Evolutionary conservation across 1,140 invertebrate genomes (phyloP).

Genomic region (Ooceraea biroi): DNA sequence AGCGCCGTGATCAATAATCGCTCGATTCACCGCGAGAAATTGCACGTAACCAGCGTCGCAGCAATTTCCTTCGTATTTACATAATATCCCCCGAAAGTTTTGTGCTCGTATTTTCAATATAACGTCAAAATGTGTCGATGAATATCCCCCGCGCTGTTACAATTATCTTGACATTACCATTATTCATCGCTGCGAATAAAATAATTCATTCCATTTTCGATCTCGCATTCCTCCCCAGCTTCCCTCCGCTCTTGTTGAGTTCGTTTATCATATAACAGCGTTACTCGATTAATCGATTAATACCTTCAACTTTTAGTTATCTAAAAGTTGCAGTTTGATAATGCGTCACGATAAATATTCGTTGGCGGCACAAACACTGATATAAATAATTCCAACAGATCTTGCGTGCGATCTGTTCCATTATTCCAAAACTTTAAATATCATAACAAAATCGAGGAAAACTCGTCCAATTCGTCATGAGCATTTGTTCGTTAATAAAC

Average conservation of each 20-base stretch:
- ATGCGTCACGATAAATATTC: too few species aligned
- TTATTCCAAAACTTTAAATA: neutral
- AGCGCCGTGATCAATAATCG: constrained; percentile 23
- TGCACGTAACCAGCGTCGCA: constrained; percentile 7
- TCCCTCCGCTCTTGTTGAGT: neutral
- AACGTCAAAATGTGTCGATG: constrained; percentile 15
- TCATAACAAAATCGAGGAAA: neutral
- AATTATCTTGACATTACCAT: constrained; percentile 36
- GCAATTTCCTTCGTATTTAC: constrained; percentile 32
- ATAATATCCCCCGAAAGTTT: constrained; percentile 22
- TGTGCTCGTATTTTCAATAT: constrained; percentile 42
- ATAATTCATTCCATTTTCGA: constrained; percentile 47
- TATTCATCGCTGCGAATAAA: constrained; percentile 29
- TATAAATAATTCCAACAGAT: too few species aligned
- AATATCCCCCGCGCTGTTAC: constrained; percentile 21
- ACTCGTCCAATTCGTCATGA: neutral
- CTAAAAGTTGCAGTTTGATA: neutral
- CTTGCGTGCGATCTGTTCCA: neutral
- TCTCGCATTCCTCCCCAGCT: neutral
- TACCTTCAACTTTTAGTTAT: neutral
- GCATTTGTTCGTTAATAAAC: neutral
- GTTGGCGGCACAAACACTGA: too few species aligned
- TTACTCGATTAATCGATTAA: constrained; percentile 10
- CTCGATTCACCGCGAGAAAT: constrained; percentile 11
- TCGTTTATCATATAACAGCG: neutral